Evolutionary conservation across 2,888 invertebrate species (phyloP), one percentile per base, ranked within the genome.

Genomic region (Stenolophus ochropezus): DNA sequence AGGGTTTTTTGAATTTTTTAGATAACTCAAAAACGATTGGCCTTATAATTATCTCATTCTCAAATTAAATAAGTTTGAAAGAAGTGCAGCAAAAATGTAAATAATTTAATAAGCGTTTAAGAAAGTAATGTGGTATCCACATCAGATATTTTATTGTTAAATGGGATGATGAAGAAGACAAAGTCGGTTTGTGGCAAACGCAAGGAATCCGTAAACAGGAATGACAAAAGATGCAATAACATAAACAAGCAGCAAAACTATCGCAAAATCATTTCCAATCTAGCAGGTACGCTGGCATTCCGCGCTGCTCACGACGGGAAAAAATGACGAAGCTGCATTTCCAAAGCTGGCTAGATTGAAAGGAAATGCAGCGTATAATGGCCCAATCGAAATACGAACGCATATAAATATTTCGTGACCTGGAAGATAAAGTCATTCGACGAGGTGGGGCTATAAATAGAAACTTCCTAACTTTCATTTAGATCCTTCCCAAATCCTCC

Each of bases 401-500:
- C 79, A 79, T 79, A 79, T 69, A 79, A 79, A 79, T 79, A 79
- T 69, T 71, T 79, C 79, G 79, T 79, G 79, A 79, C 79, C 79
- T 79, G 79, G 79, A 79, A 79, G 69, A 79, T 79, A 53, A 79
- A 79, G 69, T 79, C 79, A 53, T 79, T 23, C 27, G 23, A 8
- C 14, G 20, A 69, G n/a, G 65, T 33, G 65, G 65, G 33, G 27
- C 65, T 69, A 69, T 69, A 69, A 69, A 69, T 69, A 69, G 65
- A 8, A 69, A 69, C 18, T 69, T 16, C 27, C 21, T 20, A 56
- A 20, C 2, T 1, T 3, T 20, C 20, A 11, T 11, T 56, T 56
- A 53, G 16, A 6, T 18, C 6, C 51, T 53, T 53, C 14, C 16
- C 51, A 56, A 56, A 20, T 56, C 56, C 21, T 18, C 20, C 21